phyloP scores from a whole-genome alignment of 2,888 invertebrate genomes.

The Megaustenia siamemsis region DNA sequence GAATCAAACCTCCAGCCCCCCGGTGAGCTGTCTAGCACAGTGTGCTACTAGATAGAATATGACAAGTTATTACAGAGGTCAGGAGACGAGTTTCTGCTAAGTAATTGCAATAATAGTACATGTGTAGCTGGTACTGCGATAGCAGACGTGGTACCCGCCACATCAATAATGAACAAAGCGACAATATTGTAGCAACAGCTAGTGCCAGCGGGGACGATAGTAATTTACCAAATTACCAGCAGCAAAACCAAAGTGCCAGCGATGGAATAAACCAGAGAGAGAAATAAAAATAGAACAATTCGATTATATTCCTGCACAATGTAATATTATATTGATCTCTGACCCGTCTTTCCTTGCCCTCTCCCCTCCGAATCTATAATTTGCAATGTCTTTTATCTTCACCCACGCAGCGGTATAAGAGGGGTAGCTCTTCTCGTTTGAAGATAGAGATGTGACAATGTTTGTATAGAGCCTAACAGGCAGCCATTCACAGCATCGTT shows the following conservation, averaged over 20 bases:
- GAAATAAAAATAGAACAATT: background rate
- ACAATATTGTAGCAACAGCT: no score
- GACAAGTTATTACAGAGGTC: no score
- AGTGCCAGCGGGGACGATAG: no score
- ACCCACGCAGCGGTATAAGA: background rate
- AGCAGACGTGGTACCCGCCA: no score
- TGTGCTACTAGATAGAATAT: no score
- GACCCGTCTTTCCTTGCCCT: background rate
- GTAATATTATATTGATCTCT: background rate
- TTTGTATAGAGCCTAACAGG: background rate
- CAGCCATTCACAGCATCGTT: background rate
- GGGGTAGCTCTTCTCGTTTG: background rate
- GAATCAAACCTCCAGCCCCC: no score
- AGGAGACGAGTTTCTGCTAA: no score
- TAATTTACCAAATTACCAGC: no score
- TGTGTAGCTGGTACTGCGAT: no score
- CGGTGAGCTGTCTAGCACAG: no score
- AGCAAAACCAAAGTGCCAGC: background rate
- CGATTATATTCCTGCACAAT: background rate
- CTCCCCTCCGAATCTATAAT: background rate
- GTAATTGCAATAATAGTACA: no score
- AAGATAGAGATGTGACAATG: background rate
- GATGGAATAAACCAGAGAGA: background rate
- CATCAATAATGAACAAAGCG: no score
- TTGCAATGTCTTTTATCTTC: background rate